phyloP scores from a whole-genome alignment of 2,113 vertebrate species.

The Promerops cafer region DNA sequence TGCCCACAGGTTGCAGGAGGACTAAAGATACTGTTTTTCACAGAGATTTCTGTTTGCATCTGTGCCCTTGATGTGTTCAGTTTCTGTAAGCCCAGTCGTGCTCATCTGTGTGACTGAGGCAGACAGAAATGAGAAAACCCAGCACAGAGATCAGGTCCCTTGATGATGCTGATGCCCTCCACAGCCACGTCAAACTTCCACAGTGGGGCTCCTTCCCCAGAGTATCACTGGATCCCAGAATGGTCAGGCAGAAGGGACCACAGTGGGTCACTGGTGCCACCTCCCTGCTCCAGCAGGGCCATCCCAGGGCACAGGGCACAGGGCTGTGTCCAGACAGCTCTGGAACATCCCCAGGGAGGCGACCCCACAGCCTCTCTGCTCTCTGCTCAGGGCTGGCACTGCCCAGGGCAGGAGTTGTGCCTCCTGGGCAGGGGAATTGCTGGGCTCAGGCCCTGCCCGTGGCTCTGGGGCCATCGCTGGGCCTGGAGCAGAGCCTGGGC shows the following conservation, averaged over 20 bases:
- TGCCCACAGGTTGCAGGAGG: background rate
- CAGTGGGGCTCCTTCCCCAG: background rate
- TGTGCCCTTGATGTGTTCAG: background rate
- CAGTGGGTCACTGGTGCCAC: rapidly evolving
- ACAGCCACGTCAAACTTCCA: background rate
- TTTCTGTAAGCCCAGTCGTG: background rate
- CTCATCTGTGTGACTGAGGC: background rate
- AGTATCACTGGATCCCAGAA: background rate
- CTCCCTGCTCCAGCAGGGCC: background rate
- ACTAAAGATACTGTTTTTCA: background rate
- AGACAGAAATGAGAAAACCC: background rate
- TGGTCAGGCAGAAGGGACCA: background rate
- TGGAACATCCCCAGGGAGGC: background rate
- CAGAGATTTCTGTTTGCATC: background rate
- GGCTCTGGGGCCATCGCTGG: background rate
- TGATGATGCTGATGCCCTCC: background rate
- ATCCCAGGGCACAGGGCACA: background rate
- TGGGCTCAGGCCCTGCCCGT: background rate
- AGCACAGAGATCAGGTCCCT: background rate
- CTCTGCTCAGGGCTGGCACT: background rate
- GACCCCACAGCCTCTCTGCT: background rate
- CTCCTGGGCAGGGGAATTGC: background rate
- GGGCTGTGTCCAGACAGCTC: rapidly evolving
- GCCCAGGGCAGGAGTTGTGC: background rate
- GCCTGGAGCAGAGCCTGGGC: background rate